Conservation (phyloP, 2,113 vertebrate genomes). For the Herpailurus yagouaroundi region DNA sequence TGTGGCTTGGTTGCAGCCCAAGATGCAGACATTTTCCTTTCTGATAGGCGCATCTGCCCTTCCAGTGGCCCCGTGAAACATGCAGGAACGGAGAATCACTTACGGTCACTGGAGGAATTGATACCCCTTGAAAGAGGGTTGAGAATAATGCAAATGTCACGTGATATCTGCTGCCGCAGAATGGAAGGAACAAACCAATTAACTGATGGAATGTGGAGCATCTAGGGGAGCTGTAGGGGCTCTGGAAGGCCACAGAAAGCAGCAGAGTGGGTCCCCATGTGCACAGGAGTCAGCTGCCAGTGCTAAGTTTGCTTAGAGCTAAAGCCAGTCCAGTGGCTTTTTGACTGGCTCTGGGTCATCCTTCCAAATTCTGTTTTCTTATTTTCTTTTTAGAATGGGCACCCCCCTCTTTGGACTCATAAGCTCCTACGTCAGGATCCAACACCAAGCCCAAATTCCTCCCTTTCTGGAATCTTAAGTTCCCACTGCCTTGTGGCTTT, state of each 20-base stretch:
- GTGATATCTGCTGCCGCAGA: neutral
- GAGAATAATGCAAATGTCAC: conserved; percentile 36
- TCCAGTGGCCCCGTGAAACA: conserved; percentile 35
- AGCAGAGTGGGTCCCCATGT: neutral
- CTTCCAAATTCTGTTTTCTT: neutral
- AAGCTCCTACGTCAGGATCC: neutral
- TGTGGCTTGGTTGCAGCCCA: conserved; percentile 66
- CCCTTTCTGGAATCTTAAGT: neutral
- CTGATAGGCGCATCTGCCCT: conserved; percentile 38
- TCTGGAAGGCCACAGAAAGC: conserved; percentile 2
- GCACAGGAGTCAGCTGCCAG: neutral
- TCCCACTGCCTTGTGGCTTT: neutral
- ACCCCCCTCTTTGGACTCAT: neutral
- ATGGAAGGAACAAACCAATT: conserved; percentile 71
- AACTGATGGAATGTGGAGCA: conserved; percentile 69
- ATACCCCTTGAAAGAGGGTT: conserved; percentile 54
- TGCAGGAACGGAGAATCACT: conserved; percentile 37
- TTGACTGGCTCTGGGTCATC: neutral
- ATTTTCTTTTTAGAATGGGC: neutral
- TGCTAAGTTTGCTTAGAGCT: neutral
- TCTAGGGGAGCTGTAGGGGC: conserved; percentile 49
- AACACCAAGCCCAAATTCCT: neutral
- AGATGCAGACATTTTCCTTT: conserved; percentile 46
- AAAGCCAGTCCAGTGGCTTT: neutral
- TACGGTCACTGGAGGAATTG: conserved; percentile 20